These are phyloP conservation scores for Euzetes globulus DNA, from an alignment of 2,888 invertebrate species.

Conservation along the genomic window DNA sequence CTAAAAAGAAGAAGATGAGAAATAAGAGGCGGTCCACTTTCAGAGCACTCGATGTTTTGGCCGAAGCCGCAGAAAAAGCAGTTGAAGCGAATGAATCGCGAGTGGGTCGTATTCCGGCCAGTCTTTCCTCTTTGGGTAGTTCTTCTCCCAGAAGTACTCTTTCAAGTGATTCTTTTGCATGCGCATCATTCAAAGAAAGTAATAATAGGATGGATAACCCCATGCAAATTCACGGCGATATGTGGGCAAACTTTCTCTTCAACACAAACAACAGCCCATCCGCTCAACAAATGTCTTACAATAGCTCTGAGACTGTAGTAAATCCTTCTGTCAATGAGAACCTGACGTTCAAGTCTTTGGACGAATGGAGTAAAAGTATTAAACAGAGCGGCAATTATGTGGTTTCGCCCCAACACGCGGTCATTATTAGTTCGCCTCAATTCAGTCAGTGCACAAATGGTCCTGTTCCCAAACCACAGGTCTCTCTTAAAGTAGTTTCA, in stretches of 20 bases:
- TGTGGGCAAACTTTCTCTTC: slow-evolving; percentile 18
- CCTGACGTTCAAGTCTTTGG: slow-evolving; percentile 33
- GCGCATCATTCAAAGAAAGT: neutral
- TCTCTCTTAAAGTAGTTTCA: neutral
- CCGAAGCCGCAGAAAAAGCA: slow-evolving; percentile 33
- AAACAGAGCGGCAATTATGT: slow-evolving; percentile 14
- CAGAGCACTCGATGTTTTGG: slow-evolving; percentile 32
- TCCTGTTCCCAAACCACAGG: neutral
- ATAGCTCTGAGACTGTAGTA: neutral
- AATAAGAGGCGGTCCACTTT: slow-evolving; percentile 10
- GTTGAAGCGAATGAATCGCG: slow-evolving; percentile 1
- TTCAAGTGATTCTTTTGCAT: neutral
- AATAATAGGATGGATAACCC: neutral
- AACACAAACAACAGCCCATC: neutral
- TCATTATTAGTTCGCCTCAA: neutral
- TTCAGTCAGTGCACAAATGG: neutral
- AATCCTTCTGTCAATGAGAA: neutral
- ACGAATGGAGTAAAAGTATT: slow-evolving; percentile 33
- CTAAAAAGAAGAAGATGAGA: slow-evolving; percentile 21
- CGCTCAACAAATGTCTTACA: neutral
- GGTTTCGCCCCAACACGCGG: slow-evolving; percentile 29
- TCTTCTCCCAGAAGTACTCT: neutral
- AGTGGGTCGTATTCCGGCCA: neutral
- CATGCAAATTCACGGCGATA: slow-evolving; percentile 9
- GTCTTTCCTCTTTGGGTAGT: neutral